Conservation (phyloP, 2,113 vertebrate species). For the Phyllostomus discolor region DNA sequence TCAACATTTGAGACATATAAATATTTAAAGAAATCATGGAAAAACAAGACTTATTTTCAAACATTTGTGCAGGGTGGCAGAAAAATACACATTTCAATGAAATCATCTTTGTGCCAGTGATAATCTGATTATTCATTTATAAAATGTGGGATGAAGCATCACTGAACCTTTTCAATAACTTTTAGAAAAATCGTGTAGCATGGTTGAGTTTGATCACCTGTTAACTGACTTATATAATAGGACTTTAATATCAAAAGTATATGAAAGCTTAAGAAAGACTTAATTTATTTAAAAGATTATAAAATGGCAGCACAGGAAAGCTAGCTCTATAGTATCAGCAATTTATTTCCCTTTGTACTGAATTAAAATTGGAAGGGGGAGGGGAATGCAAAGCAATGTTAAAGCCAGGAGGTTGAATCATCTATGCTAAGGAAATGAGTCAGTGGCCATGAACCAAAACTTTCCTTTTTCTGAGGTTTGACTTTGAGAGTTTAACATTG, state of each 20-base stretch:
- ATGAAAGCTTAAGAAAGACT: neutral
- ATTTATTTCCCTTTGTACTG: neutral
- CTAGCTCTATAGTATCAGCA: neutral
- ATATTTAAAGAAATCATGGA: constrained; percentile 27
- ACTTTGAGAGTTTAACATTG: neutral
- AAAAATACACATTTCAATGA: constrained; percentile 43
- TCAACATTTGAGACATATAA: neutral
- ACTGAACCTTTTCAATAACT: neutral
- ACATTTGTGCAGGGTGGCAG: neutral
- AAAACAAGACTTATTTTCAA: constrained; percentile 37
- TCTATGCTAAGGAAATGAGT: constrained; percentile 58
- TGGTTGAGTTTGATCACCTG: constrained; percentile 10
- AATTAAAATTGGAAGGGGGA: constrained; percentile 22
- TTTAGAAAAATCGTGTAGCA: neutral
- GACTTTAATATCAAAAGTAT: constrained; percentile 31
- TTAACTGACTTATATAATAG: neutral
- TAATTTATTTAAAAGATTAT: constrained; percentile 22
- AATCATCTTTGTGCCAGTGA: constrained; percentile 21
- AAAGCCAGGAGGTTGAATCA: constrained; percentile 59
- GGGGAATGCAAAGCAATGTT: neutral
- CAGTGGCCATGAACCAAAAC: constrained; percentile 50
- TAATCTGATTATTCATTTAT: constrained; percentile 23
- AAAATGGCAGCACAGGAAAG: neutral
- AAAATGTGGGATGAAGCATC: neutral
- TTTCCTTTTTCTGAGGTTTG: constrained; percentile 63